These are phyloP conservation scores for Fulica atra DNA, from an alignment of 2,113 vertebrate genomes.

Conservation along the genomic window DNA sequence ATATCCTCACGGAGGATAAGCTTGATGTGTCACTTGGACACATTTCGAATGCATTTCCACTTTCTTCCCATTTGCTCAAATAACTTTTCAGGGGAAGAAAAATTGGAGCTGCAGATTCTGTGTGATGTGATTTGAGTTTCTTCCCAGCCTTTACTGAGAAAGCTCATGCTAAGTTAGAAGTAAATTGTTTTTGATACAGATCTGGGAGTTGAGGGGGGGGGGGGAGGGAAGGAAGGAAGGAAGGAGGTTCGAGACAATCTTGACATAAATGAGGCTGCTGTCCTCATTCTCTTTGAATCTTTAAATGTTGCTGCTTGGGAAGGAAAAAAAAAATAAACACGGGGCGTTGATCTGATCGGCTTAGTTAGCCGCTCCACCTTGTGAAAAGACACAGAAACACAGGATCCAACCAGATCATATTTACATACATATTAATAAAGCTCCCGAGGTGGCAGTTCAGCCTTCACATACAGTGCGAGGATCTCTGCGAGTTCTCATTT, in stretches of 20 bases:
- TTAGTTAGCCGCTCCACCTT: constrained; percentile 50
- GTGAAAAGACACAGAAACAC: constrained; percentile 10
- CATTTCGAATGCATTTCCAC: constrained; percentile 24
- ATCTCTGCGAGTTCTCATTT: constrained; percentile 55
- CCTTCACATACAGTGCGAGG: constrained; percentile 28
- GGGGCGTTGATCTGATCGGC: not conserved
- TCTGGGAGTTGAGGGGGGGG: not conserved
- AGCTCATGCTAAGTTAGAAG: constrained; percentile 19
- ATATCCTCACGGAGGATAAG: constrained; percentile 12
- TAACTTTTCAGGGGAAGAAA: constrained; percentile 50
- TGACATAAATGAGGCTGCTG: constrained; percentile 11
- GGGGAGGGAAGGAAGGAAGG: not conserved
- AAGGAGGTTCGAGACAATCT: constrained; percentile 1
- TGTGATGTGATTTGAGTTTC: constrained; percentile 48
- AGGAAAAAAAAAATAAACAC: not conserved
- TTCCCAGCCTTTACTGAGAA: constrained; percentile 21
- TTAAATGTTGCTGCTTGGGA: not conserved
- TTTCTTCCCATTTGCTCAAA: constrained; percentile 45
- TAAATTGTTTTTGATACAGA: constrained; percentile 3
- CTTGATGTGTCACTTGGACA: constrained; percentile 42
- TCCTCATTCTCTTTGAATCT: constrained; percentile 26
- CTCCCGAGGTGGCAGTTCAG: constrained; percentile 47
- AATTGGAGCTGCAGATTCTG: constrained; percentile 24
- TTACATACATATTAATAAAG: constrained; percentile 53
- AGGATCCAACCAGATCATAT: constrained; percentile 41